Evolutionary conservation across 2,888 invertebrate genomes (phyloP), one percentile per base, ranked within the genome.

Genomic region (Drosophila prolongata): DNA sequence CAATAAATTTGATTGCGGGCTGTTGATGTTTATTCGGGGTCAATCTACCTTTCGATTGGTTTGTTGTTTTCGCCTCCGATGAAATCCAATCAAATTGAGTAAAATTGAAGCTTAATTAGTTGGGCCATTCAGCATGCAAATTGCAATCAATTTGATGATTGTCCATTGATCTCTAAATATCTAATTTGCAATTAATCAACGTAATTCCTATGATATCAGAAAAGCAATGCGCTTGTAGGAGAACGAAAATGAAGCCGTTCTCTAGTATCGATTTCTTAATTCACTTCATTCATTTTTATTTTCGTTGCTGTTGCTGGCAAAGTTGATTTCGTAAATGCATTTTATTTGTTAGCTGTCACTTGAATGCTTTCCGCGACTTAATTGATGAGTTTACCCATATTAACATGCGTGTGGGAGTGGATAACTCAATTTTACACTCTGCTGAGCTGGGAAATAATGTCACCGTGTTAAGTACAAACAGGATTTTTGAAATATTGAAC

Each of bases 281-380:
- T 35, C 60, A 58, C 13, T 47, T 46, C 14, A 10, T 42, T 37
- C 58, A 44, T 56, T 46, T 50, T 50, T 37, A 35, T 44, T 67
- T 34, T 43, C 19, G 13, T 40, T 10, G 27, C 11, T 14, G 13
- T 34, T 13, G 59, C 24, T 70, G 52, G 27, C 24, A 42, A 75
- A 70, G 67, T 84, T 81, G 79, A 77, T 83, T 79, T 71, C 80
- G 65, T 80, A 85, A 85, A 85, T 85, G 85, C 89, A 85, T 87
- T 85, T 85, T 85, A 72, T 87, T 75, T 85, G 85, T 85, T 65
- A 42, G 76, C 82, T 83, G 87, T 72, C 84, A 83, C 66, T 73
- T 77, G 76, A 49, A 52, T 66, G 46, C 74, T 55, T 65, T 78
- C 42, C 13, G 67, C 40, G 35, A 69, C 65, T 82, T 84, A 82